phyloP scores from a whole-genome alignment of 2,113 vertebrate species.

The Muntiacus reevesi region DNA sequence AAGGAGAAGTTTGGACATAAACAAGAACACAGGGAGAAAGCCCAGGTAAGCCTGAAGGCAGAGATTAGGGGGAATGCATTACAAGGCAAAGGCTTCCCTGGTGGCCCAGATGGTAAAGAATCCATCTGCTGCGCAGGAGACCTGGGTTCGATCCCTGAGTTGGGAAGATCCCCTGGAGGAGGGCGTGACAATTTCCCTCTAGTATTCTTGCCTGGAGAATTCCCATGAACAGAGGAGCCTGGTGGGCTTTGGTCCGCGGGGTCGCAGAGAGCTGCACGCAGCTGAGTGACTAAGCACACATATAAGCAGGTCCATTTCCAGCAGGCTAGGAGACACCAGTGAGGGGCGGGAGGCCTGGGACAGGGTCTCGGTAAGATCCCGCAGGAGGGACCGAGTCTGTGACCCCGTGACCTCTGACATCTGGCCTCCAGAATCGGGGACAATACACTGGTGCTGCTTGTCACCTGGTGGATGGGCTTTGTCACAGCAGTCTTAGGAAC shows the following conservation, averaged over 20 bases:
- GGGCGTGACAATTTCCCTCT: neutral
- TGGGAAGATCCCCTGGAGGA: neutral
- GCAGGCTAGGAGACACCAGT: neutral
- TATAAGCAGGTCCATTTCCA: neutral
- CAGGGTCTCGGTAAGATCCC: neutral
- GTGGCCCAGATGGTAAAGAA: neutral
- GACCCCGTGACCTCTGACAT: neutral
- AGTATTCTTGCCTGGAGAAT: neutral
- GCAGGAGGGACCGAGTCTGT: neutral
- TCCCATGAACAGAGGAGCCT: neutral
- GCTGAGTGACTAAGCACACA: neutral
- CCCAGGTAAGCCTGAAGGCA: neutral
- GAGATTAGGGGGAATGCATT: neutral
- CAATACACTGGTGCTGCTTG: neutral
- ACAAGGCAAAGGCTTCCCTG: neutral
- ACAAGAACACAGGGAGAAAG: neutral
- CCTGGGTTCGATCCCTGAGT: neutral
- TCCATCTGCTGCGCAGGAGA: neutral
- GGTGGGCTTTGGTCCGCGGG: neutral
- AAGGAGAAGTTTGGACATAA: neutral
- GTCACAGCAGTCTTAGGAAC: neutral
- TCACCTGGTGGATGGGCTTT: neutral
- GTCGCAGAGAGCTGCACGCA: neutral
- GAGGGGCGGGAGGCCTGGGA: fast-evolving
- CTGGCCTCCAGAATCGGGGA: neutral